Evolutionary conservation across 2,797 vertebrate species (phyloP).

Genomic region (Mus spretus): DNA sequence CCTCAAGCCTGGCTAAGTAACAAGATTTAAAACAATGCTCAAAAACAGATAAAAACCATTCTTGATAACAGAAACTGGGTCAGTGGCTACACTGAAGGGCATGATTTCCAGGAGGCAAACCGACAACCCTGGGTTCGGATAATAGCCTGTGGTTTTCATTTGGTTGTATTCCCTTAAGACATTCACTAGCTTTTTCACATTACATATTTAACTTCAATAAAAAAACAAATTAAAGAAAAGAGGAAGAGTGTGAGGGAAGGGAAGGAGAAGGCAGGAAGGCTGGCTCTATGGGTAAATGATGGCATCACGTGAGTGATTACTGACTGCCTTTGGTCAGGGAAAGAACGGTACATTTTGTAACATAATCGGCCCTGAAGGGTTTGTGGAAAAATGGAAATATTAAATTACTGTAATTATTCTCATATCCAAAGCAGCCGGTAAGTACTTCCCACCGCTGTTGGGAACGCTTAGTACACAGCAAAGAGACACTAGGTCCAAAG

Average conservation of each 20-base stretch:
- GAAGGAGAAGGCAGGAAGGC: neutral
- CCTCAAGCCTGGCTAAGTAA: neutral
- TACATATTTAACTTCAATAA: neutral
- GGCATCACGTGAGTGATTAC: neutral
- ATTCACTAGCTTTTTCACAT: neutral
- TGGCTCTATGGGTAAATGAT: neutral
- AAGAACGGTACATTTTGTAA: neutral
- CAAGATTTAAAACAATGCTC: neutral
- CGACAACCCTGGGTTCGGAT: rapidly evolving
- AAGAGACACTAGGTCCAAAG: neutral
- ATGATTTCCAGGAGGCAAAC: neutral
- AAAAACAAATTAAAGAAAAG: neutral
- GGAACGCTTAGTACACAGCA: neutral
- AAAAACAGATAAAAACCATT: slow-evolving; percentile 20
- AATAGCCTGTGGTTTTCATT: neutral
- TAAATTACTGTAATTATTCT: neutral
- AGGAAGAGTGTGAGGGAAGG: neutral
- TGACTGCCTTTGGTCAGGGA: neutral
- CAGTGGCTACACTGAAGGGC: neutral
- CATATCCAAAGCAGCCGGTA: neutral
- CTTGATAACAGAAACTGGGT: neutral
- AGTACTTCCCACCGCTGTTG: neutral
- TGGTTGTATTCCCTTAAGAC: neutral
- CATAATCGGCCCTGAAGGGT: neutral
- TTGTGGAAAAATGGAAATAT: slow-evolving; percentile 10